A percentile compares a stretch with the other conserved stretches of the same genome.
Conservation (phyloP, 2,888 invertebrate species). For the Gasteruption jaculator region DNA sequence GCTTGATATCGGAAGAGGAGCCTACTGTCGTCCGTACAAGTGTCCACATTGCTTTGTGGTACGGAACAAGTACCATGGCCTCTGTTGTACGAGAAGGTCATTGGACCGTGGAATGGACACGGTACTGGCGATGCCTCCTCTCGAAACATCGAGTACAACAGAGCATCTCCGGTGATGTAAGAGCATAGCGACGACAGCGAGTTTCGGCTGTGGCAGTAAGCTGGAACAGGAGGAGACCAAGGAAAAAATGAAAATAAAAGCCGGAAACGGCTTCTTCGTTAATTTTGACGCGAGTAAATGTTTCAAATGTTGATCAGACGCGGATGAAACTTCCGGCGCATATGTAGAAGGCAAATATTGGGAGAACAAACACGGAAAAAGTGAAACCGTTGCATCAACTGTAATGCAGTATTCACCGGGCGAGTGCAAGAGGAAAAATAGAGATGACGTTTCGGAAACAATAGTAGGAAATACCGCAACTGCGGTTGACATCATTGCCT, state of each 20-base stretch:
- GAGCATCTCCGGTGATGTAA: slow-evolving; percentile 83
- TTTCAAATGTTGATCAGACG: too few species aligned
- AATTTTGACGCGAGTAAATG: too few species aligned
- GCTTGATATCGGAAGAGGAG: slow-evolving; percentile 89
- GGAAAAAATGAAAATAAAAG: slow-evolving; percentile 8
- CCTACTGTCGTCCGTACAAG: slow-evolving; percentile 89
- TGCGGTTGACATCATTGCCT: too few species aligned
- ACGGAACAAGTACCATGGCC: slow-evolving; percentile 86
- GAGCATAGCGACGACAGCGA: slow-evolving; percentile 78
- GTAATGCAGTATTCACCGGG: too few species aligned
- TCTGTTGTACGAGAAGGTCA: slow-evolving; percentile 88
- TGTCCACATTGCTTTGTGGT: slow-evolving; percentile 88
- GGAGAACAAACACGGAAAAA: too few species aligned
- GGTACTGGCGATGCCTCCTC: slow-evolving; percentile 83
- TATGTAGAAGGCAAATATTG: too few species aligned
- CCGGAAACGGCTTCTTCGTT: too few species aligned
- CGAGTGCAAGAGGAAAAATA: too few species aligned
- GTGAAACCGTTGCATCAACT: too few species aligned
- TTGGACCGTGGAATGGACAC: slow-evolving; percentile 85
- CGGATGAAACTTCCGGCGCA: too few species aligned
- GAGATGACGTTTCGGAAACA: too few species aligned
- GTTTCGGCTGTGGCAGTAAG: slow-evolving; percentile 71
- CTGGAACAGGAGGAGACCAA: slow-evolving; percentile 53
- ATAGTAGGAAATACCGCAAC: too few species aligned
- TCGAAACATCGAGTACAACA: slow-evolving; percentile 85